Evolutionary conservation across 1,140 invertebrate species (phyloP), one percentile per base, ranked within the genome.

Genomic region (Melipona quadrifasciata): DNA sequence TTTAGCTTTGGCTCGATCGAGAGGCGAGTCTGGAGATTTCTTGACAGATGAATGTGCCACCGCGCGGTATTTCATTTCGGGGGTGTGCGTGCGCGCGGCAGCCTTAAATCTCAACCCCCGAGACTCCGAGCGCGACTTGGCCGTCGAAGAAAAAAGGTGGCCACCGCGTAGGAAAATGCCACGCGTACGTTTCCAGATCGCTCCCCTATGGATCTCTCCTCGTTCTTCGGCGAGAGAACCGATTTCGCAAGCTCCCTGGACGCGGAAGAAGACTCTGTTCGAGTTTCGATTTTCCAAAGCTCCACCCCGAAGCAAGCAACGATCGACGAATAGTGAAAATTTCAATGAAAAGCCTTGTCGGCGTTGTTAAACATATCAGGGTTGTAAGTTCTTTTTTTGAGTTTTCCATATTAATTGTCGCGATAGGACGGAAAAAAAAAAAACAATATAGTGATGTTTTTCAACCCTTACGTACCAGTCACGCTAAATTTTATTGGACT

Each of bases 111-210:
- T 39, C 39, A 47, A 76, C 80, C 27, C 51, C 12, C 8, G 71
- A 65, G 70, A 53, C 57, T 12, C 21, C 47, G 24, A 11, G 11
- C 34, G 68, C 16, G 67, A 47, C 6, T 8, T 47, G 39, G 55
- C 17, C 14, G 31, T 19, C 3, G 65, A 72, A 27, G 53, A 64
- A 24, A 19, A 53, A 19, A 64, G 21, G 21, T 39, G 27, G 39
- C 17, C n/a, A 24, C 47, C 67, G 80, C 58, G 80, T 82, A 82
- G 16, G 58, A 74, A 53, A 82, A 82, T 51, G 57, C 70, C 57
- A 55, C 72, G 72, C 80, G 80, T 55, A 75, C 80, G 3, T 67
- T 67, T 67, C 31, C 31, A 47, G n/a, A 76, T 76, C 47, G 31
- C 17, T 82, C 72, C 47, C 58, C 24, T 8, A 61, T n/a, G 80